Base-by-base conservation (phyloP, 2,888 invertebrate genomes). In the Caenorhabditis japonica region DNA sequence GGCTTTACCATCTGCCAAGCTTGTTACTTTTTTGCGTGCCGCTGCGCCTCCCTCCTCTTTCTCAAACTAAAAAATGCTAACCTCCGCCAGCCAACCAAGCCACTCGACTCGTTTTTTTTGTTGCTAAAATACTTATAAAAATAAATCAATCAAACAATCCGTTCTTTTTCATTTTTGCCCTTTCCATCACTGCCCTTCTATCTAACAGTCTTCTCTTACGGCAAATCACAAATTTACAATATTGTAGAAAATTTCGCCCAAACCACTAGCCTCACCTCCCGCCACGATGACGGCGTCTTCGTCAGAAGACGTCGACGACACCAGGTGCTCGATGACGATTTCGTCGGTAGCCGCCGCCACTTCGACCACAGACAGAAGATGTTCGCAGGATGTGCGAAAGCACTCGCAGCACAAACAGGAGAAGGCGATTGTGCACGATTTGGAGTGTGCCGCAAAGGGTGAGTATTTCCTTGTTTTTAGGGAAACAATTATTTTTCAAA, bases 391-490 rank as follows among this genome's bases (percentile, higher is more conserved):
- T 21, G 59, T 59, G 4, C 58, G 69, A 39, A 75, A 78, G 46
- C 59, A 68, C 39, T 58, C 66, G 19, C 73, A 69, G 23, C 71
- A 73, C 21, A 78, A 78, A 47, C 69, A 76, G 27, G 78, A 78
- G 36, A 73, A 74, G 19, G 69, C 71, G 13, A 64, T 71, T 21
- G 66, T 68, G n/a, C 78, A 76, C 47, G 75, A 76, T 55, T 74
- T 78, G 56, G 78, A 78, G 53, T 52, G 41, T 8, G 75, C 75
- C n/a, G 51, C 68, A 1, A 78, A 78, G 70, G 75, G 78, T 78
- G 27, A 23, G 61, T 23, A 8, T 44, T 23, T 46, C 23, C 25
- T 27, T 17, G 33, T 30, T 12, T 12, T 13, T 23, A 21, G 52
- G 23, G 23, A 47, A 47, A 15, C 13, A 41, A 23, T 43, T 23